Evolutionary conservation across 2,888 invertebrate genomes (phyloP), one percentile per base, ranked within the genome.

Genomic region (Dorcus parallelipipedus): DNA sequence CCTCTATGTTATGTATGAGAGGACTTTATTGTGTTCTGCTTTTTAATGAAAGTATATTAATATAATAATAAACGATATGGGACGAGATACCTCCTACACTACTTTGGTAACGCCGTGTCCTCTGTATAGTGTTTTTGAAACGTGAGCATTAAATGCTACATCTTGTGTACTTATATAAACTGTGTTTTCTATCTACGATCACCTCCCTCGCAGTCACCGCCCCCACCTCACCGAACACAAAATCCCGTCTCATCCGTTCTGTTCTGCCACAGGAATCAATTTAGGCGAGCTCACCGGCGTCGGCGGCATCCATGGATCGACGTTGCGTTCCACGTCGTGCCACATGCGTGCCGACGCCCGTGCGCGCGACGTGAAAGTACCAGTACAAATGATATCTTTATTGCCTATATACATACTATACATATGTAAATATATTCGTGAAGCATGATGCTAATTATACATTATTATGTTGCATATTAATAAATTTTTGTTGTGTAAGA

Each of bases 91-190:
- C 77, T 77, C 76, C 45, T 76, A 76, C 76, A 77, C 71, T 76
- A 76, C 75, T 77, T 78, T 78, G 77, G 77, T 78, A 78, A 77
- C 75, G 77, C 77, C 76, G 77, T 78, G 77, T 78, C 78, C 78
- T 78, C 76, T 79, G 78, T 78, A 79, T 78, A 78, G 78, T 78
- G 78, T 79, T 79, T 79, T 79, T 78, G 79, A 78, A 78, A 78
- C 77, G 77, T 79, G 75, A 78, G 78, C 79, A 79, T 79, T 79
- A 79, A 79, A 79, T 79, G 79, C 79, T 78, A 78, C 78, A 79
- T 78, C 79, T 79, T 78, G 78, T 79, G 79, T 79, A 79, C 79
- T 79, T 79, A 79, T 76, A 78, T 64, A 59, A 59, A 56, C 51
- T 56, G 56, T 56, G 56, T 56, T 56, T 56, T 56, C 56, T 52